A percentile compares a stretch with the other conserved stretches of the same genome.
phyloP scores from a whole-genome alignment of 2,797 vertebrate species.

The Pseudochirops cupreus region DNA sequence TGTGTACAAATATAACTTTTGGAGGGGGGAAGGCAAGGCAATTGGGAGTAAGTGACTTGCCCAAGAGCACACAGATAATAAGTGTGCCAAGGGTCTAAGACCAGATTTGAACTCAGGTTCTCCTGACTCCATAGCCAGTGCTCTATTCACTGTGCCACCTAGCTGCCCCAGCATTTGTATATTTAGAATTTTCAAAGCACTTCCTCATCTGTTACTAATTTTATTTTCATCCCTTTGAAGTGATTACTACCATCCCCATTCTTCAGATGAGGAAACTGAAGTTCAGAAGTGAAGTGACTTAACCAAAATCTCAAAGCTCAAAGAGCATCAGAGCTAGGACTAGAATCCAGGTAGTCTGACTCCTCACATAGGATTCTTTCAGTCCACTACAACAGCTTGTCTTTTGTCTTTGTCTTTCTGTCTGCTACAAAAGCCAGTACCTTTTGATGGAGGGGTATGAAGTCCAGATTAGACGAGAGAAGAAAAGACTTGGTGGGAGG shows the following conservation, averaged over 20 bases:
- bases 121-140: too few relatives aligned
- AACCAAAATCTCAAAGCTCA: not conserved
- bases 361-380: not conserved
- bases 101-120: too few relatives aligned
- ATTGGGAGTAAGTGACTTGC: too few relatives aligned
- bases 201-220: not conserved
- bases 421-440: not conserved
- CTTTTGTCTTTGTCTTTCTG: not conserved
- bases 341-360: not conserved
- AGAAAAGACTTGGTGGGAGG: not conserved
- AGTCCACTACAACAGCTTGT: not conserved
- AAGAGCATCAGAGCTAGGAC: not conserved
- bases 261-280: not conserved
- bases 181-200: not conserved
- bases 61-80: too few relatives aligned
- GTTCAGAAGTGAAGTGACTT: not conserved
- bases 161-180: not conserved
- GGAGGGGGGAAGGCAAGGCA: too few relatives aligned
- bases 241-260: not conserved
- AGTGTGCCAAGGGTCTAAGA: too few relatives aligned
- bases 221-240: not conserved
- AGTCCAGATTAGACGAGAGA: not conserved
- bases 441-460: not conserved
- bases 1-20: too few relatives aligned
- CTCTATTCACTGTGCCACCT: too few relatives aligned